phyloP scores from a whole-genome alignment of 2,888 invertebrate species.

The Drosophila meridionalis region DNA sequence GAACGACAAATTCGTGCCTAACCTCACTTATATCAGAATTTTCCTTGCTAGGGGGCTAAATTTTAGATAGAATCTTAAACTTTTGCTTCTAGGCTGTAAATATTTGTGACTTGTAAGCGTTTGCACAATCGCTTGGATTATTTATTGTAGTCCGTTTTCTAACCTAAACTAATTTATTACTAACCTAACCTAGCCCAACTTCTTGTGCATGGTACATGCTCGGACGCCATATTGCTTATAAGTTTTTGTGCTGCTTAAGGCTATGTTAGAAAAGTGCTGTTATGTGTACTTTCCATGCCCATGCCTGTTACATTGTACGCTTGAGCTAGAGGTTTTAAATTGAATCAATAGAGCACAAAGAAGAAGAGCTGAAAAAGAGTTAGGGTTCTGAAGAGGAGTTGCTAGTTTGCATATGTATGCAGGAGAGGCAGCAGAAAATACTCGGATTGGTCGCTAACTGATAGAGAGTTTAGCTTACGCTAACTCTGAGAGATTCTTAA shows the following conservation, averaged over 20 bases:
- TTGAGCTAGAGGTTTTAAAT: too few species aligned
- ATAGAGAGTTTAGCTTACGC: too few species aligned
- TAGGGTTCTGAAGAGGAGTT: too few species aligned
- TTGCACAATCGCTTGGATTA: neutral
- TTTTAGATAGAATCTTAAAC: neutral
- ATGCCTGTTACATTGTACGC: too few species aligned
- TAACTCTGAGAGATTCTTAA: too few species aligned
- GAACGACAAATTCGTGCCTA: neutral
- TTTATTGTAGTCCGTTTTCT: neutral
- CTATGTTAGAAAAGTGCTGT: neutral
- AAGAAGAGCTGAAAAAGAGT: too few species aligned
- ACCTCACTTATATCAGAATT: slow-evolving; percentile 14
- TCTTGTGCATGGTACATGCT: neutral
- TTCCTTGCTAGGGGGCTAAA: neutral
- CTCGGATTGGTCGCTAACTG: too few species aligned
- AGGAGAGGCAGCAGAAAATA: too few species aligned
- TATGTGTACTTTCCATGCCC: too few species aligned
- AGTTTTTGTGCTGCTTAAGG: neutral
- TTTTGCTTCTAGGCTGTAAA: neutral
- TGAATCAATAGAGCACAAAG: too few species aligned
- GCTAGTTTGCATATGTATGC: too few species aligned
- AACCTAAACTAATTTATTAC: neutral
- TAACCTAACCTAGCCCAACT: slow-evolving; percentile 5
- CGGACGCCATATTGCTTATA: neutral
- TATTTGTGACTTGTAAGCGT: neutral